Conservation (phyloP, 2,888 invertebrate genomes). For the Chrysolina oricalcia region DNA sequence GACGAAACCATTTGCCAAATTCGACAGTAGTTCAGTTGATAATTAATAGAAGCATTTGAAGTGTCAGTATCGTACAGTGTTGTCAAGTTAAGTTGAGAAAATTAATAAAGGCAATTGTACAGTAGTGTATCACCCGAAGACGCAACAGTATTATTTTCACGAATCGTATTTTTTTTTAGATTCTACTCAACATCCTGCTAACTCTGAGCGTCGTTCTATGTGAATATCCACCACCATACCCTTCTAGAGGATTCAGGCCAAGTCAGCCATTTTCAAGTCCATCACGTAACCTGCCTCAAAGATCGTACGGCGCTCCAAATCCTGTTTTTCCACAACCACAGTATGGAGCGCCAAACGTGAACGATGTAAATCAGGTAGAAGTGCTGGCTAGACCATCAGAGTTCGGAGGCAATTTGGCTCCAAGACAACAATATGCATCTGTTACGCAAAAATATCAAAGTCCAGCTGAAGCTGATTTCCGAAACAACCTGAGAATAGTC, state of each 20-base stretch:
- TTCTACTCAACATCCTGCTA: conserved; percentile 42
- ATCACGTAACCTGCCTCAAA: conserved; percentile 25
- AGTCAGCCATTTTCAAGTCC: conserved; percentile 45
- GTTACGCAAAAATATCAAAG: conserved; percentile 6
- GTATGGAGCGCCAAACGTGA: conserved; percentile 35
- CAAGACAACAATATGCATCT: background rate
- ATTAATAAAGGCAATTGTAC: too few relatives aligned
- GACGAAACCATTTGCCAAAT: too few relatives aligned
- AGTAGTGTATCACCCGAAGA: too few relatives aligned
- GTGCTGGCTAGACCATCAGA: background rate
- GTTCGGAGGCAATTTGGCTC: background rate
- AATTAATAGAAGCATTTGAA: too few relatives aligned
- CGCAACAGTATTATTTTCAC: too few relatives aligned
- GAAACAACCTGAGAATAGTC: conserved; percentile 1
- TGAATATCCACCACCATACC: conserved; percentile 56
- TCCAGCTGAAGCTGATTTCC: background rate
- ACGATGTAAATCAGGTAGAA: background rate
- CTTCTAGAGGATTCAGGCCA: conserved; percentile 49
- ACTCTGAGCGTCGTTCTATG: conserved; percentile 34
- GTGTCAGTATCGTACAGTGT: too few relatives aligned
- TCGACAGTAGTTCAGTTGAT: too few relatives aligned
- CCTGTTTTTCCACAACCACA: conserved; percentile 35
- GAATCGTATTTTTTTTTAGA: conserved; percentile 22
- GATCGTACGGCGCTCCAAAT: conserved; percentile 32
- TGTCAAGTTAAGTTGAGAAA: too few relatives aligned